phyloP scores from a whole-genome alignment of 53 echinoderm and acorn worm species.

The Stichopus horrens region DNA sequence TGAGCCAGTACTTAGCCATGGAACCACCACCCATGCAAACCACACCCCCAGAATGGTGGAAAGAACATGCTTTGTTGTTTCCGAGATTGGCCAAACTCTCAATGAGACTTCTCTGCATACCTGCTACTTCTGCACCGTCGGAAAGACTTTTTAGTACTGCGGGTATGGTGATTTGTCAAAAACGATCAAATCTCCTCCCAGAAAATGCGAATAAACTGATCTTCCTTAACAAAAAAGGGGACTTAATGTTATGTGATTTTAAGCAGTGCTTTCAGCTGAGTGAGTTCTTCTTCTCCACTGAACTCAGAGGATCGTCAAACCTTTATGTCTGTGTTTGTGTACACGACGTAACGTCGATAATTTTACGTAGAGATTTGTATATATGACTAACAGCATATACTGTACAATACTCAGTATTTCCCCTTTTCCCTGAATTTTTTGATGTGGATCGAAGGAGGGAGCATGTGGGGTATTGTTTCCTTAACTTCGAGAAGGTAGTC shows the following conservation, averaged over 20 bases:
- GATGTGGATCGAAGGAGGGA: too few species aligned
- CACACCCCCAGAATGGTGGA: conserved; percentile 31
- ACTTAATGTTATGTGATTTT: neutral
- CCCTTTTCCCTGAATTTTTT: too few species aligned
- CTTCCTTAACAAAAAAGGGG: conserved; percentile 15
- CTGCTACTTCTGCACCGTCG: conserved; percentile 42
- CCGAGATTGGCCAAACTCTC: conserved; percentile 12
- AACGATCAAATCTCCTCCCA: neutral
- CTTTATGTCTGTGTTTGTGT: neutral
- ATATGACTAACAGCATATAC: too few species aligned
- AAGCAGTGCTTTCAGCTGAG: neutral
- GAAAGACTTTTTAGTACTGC: conserved; percentile 35
- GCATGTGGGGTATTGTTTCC: too few species aligned
- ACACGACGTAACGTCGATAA: neutral
- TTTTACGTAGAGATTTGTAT: too few species aligned
- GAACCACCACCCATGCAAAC: conserved; percentile 21
- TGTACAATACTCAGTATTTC: too few species aligned
- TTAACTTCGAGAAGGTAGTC: too few species aligned
- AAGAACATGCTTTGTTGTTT: neutral
- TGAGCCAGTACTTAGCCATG: conserved; percentile 11
- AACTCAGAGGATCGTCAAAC: neutral
- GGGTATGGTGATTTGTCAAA: conserved; percentile 3
- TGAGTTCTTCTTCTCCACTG: neutral
- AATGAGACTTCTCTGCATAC: conserved; percentile 35
- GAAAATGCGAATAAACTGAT: conserved; percentile 30